A percentile compares a stretch with the other conserved stretches of the same genome.
Conservation (phyloP, 2,113 vertebrate species). For the Formicarius rufipectus region DNA sequence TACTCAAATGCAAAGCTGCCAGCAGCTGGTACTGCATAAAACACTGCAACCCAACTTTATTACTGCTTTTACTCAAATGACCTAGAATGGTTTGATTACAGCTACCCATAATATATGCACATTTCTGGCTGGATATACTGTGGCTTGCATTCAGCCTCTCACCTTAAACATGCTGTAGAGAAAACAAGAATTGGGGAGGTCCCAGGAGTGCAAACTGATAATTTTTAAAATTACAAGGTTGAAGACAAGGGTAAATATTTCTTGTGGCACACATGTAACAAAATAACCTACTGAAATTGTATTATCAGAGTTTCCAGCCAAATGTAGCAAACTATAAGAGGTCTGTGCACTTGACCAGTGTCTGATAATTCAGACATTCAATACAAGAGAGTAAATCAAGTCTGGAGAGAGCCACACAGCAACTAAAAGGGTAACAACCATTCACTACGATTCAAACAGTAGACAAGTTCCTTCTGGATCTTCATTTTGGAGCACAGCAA, state of each 20-base stretch:
- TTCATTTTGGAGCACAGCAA: background rate
- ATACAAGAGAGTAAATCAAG: background rate
- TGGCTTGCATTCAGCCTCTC: background rate
- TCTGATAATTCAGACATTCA: background rate
- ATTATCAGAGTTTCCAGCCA: background rate
- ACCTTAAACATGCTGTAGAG: background rate
- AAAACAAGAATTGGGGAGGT: background rate
- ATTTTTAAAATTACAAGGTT: background rate
- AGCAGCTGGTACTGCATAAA: background rate
- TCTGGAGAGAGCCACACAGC: background rate
- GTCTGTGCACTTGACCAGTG: background rate
- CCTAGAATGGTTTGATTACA: background rate
- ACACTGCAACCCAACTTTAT: background rate
- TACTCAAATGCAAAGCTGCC: background rate
- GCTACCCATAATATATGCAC: background rate
- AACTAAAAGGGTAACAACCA: background rate
- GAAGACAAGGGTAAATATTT: background rate
- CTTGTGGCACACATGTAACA: background rate
- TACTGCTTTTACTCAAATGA: background rate
- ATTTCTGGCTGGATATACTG: background rate
- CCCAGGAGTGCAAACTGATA: background rate
- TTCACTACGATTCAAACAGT: background rate
- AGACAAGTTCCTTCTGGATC: background rate
- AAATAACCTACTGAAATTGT: background rate
- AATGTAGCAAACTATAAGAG: background rate